Base-by-base conservation (phyloP, 1,140 invertebrate genomes). In the Linepithema humile region DNA sequence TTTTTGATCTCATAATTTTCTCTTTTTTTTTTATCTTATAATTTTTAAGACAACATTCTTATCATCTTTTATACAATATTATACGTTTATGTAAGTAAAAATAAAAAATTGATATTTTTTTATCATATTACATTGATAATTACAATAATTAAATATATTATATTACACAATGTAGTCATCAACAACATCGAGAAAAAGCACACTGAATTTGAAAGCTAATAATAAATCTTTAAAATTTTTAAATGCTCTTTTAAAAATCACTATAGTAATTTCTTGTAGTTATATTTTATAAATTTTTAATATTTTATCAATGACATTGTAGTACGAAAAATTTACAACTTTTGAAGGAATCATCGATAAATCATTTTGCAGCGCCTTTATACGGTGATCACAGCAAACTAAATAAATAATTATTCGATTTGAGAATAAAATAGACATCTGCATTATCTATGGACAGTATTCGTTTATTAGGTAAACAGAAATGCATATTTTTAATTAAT, bases 351-450 rank as follows among this genome's bases (percentile, higher is more conserved):
- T 23, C 38, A 65, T 40, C 38, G 29, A 5, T 23, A 72, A n/a
- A 70, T 70, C 26, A 53, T 23, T 53, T 50, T 29, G 35, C 35
- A 73, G 38, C 69, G 69, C 50, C 35, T 10, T 29, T 43, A 2
- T 9, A 55, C 26, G 15, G 35, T 4, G 53, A 57, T 73, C 15
- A 23, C 57, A 53, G 35, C 12, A n/a, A 57, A 35, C 38, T 57
- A 57, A 35, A 32, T 32, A 40, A 38, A 57, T 57, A 7, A 26
- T 73, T 10, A 10, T 23, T n/a, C 3, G 23, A 59, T 38, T 57
- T 38, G n/a, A n/a, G n/a, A n/a, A 23, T 75, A 75, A 75, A 60
- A 60, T 48, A 45, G 55, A 75, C 45, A 32, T n/a, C 72, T 29
- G 12, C 32, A 60, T 45, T 75, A 75, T 60, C 72, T 29, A 48